Percentiles rank a stretch among this genome's conserved stretches.
phyloP scores from a whole-genome alignment of 2,888 invertebrate species.

The Eurois occulta region DNA sequence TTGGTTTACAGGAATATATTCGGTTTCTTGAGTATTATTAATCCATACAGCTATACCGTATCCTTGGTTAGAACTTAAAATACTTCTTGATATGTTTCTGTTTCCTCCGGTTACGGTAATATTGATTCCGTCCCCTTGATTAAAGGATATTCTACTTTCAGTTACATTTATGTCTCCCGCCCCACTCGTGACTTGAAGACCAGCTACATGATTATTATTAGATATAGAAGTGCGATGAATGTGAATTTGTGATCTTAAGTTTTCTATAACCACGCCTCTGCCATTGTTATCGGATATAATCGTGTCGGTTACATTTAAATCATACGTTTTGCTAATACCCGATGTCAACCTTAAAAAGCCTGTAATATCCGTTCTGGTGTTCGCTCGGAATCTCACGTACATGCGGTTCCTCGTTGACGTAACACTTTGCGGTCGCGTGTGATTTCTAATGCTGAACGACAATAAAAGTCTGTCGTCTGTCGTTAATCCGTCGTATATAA shows the following conservation, averaged over 20 bases:
- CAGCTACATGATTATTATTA: constrained; percentile 97
- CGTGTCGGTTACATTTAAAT: constrained; percentile 96
- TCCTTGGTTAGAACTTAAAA: constrained; percentile 96
- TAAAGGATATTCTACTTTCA: constrained; percentile 96
- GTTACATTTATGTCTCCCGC: constrained; percentile 98
- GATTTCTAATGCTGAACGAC: constrained; percentile 94
- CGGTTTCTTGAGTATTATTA: constrained; percentile 95
- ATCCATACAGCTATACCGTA: constrained; percentile 97
- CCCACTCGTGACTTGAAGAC: constrained; percentile 96
- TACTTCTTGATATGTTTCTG: constrained; percentile 96
- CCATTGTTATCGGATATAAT: constrained; percentile 97
- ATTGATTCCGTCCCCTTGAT: constrained; percentile 98
- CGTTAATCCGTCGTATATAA: constrained; percentile 95
- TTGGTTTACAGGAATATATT: constrained; percentile 95
- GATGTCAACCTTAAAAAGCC: constrained; percentile 95
- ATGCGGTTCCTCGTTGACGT: constrained; percentile 95
- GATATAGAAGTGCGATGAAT: constrained; percentile 95
- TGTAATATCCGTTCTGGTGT: constrained; percentile 93
- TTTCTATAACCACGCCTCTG: constrained; percentile 98
- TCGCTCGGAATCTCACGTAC: constrained; percentile 94
- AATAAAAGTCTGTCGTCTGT: constrained; percentile 93
- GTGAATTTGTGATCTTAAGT: constrained; percentile 96
- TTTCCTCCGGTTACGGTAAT: constrained; percentile 98
- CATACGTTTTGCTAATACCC: constrained; percentile 94
- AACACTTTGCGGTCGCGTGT: constrained; percentile 96